Percentiles rank a stretch among this genome's conserved stretches.
phyloP scores from a whole-genome alignment of 1,140 invertebrate species.

The Limonius californicus region DNA sequence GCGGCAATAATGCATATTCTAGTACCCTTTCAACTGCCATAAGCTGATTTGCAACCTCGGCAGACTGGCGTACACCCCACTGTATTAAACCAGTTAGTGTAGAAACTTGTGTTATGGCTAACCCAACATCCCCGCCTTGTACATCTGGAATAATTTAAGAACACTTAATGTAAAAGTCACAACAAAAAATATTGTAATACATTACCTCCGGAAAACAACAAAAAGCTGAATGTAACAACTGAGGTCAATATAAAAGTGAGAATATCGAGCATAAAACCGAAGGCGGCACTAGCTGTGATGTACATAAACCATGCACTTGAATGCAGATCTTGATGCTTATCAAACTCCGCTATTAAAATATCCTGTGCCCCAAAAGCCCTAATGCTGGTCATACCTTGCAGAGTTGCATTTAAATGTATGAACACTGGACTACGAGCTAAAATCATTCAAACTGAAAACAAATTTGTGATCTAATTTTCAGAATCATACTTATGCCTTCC shows the following conservation, averaged over 20 bases:
- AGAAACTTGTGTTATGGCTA: slow-evolving; percentile 57
- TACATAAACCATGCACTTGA: slow-evolving; percentile 66
- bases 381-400: slow-evolving; percentile 76
- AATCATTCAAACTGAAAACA: no score
- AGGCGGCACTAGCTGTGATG: slow-evolving; percentile 60
- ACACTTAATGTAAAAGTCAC: no score
- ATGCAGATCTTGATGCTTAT: slow-evolving; percentile 59
- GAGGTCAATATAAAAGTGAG: slow-evolving; percentile 61
- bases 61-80: slow-evolving; percentile 68
- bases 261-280: slow-evolving; percentile 66
- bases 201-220: slow-evolving; percentile 54
- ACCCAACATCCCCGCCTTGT: slow-evolving; percentile 54
- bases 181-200: not conserved
- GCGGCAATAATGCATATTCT: slow-evolving; percentile 65
- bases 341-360: slow-evolving; percentile 68
- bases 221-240: slow-evolving; percentile 59
- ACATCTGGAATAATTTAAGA: slow-evolving; percentile 59
- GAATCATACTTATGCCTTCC: slow-evolving; percentile 62
- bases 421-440: slow-evolving; percentile 74
- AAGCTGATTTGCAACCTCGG: slow-evolving; percentile 77
- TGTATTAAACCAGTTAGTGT: slow-evolving; percentile 58
- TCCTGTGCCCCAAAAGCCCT: slow-evolving; percentile 65
- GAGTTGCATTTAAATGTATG: slow-evolving; percentile 70
- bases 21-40: slow-evolving; percentile 75
- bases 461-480: not conserved